phyloP scores from a whole-genome alignment of 2,113 vertebrate species.

The Paracanthobrama guichenoti region DNA sequence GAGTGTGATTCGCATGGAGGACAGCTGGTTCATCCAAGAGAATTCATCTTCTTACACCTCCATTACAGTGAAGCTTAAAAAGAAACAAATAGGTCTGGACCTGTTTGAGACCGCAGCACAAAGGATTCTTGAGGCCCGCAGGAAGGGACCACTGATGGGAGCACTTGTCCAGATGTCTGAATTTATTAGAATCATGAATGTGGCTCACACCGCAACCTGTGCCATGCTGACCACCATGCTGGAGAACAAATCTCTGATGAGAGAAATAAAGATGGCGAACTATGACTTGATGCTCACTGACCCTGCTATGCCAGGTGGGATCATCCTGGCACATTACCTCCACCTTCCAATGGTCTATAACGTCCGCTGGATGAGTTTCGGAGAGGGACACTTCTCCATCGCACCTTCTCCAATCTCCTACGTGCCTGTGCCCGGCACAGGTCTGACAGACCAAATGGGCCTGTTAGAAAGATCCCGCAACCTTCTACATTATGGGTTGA shows the following conservation, averaged over 20 bases:
- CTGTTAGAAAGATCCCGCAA: conserved; percentile 55
- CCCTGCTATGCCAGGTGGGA: conserved; percentile 51
- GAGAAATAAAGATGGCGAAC: conserved; percentile 15
- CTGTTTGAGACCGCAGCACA: conserved; percentile 56
- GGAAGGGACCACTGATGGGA: neutral
- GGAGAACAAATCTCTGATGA: conserved; percentile 35
- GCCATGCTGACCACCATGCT: conserved; percentile 49
- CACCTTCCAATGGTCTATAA: conserved; percentile 59
- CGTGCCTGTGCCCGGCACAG: conserved; percentile 53
- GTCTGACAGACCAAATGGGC: conserved; percentile 53
- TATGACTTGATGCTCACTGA: conserved; percentile 60
- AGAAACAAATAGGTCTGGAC: neutral
- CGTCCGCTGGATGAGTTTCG: conserved; percentile 57
- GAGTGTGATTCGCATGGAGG: conserved; percentile 59
- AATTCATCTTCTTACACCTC: conserved; percentile 44
- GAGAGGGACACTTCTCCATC: conserved; percentile 56
- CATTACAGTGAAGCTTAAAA: neutral
- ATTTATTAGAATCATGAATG: rapidly evolving
- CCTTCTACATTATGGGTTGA: conserved; percentile 36
- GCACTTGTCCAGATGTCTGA: conserved; percentile 7
- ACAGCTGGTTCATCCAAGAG: conserved; percentile 42
- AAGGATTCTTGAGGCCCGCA: conserved; percentile 49
- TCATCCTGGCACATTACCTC: conserved; percentile 56
- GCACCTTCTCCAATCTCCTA: conserved; percentile 59
- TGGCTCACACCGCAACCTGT: conserved; percentile 8